phyloP scores from a whole-genome alignment of 1,140 invertebrate genomes.

The Hylyphantes graminicola region DNA sequence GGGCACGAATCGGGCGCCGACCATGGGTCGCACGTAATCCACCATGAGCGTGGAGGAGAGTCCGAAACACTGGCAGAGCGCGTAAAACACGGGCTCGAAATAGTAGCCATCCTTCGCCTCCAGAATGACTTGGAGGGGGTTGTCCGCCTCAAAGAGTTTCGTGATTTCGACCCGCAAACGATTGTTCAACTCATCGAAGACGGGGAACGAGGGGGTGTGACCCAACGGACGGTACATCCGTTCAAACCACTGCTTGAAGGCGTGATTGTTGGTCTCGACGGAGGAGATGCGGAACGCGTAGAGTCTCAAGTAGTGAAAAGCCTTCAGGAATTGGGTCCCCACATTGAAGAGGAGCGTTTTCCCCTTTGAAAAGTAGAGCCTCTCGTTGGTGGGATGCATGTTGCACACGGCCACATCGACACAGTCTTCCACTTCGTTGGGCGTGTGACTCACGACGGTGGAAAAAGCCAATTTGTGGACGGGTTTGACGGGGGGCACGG shows the following conservation, averaged over 20 bases:
- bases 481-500: not conserved
- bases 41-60: not conserved
- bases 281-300: not conserved
- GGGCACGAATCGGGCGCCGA: not conserved
- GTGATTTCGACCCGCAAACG: too few species aligned
- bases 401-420: not conserved
- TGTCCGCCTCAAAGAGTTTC: not conserved
- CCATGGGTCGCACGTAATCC: not conserved
- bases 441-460: not conserved
- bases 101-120: conserved; percentile 28
- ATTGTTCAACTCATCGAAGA: not conserved
- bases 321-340: conserved; percentile 24
- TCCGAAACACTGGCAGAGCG: not conserved
- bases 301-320: conserved; percentile 8
- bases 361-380: too few species aligned
- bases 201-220: too few species aligned
- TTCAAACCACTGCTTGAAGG: conserved; percentile 17
- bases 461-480: not conserved
- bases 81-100: conserved; percentile 46
- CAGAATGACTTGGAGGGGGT: conserved; percentile 20
- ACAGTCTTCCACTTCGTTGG: not conserved
- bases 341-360: too few species aligned
- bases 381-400: too few species aligned
- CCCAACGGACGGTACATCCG: too few species aligned
- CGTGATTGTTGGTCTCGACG: conserved; percentile 3